Evolutionary conservation across 2,888 invertebrate species (phyloP).

Genomic region (Leucoma salicis): DNA sequence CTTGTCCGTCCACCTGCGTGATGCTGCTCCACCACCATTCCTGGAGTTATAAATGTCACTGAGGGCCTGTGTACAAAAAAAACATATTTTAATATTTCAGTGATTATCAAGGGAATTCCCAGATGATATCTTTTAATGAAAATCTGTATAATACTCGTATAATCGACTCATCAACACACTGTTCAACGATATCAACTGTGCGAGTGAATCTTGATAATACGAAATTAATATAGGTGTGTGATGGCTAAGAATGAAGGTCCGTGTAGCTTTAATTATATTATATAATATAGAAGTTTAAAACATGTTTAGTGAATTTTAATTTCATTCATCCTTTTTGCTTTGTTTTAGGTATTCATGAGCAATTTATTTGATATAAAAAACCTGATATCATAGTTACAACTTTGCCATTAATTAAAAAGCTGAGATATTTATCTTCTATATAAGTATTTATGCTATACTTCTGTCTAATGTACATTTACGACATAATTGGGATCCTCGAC

Average conservation of each 20-base stretch:
- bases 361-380: neutral
- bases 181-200: too few relatives aligned
- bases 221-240: too few relatives aligned
- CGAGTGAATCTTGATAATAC: too few relatives aligned
- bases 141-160: too few relatives aligned
- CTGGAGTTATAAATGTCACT: conserved; percentile 85
- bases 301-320: neutral
- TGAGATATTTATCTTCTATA: conserved; percentile 29
- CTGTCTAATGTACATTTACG: conserved; percentile 25
- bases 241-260: too few relatives aligned
- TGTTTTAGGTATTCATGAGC: conserved; percentile 1
- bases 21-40: conserved; percentile 88
- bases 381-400: conserved; percentile 10
- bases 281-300: neutral
- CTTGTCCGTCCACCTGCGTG: conserved; percentile 75
- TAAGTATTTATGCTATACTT: conserved; percentile 5
- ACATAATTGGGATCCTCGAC: conserved; percentile 42
- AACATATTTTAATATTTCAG: neutral
- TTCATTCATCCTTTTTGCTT: conserved; percentile 5
- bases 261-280: too few relatives aligned
- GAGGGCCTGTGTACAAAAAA: conserved; percentile 79
- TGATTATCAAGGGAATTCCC: too few relatives aligned
- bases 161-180: too few relatives aligned
- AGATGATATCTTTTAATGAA: too few relatives aligned
- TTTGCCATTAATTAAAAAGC: conserved; percentile 18